Conservation (phyloP, 2,113 vertebrate species). For the Carettochelys insculpta region DNA sequence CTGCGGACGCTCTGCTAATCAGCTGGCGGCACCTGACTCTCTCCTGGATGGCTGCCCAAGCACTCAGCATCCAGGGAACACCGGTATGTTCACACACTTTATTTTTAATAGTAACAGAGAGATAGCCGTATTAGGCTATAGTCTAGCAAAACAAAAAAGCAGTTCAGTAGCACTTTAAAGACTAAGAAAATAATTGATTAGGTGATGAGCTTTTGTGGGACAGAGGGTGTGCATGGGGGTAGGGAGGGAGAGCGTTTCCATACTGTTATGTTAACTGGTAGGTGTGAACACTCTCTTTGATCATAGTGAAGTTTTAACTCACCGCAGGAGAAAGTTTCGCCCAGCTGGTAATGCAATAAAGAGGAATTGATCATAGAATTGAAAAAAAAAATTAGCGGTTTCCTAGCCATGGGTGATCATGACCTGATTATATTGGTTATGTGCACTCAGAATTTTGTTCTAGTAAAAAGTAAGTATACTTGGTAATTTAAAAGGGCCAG, state of each 20-base stretch:
- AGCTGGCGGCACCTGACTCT: too few species aligned
- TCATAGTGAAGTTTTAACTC: background rate
- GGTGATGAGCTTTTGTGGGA: too few species aligned
- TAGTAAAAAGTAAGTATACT: background rate
- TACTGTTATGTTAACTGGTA: background rate
- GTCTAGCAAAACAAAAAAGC: too few species aligned
- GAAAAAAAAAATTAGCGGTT: background rate
- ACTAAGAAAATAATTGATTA: too few species aligned
- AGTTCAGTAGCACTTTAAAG: too few species aligned
- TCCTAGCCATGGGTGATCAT: background rate
- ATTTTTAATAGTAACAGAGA: too few species aligned
- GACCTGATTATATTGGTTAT: background rate
- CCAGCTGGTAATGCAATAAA: background rate
- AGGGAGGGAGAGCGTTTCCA: too few species aligned
- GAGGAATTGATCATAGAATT: background rate
- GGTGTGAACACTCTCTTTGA: background rate
- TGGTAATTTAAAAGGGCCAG: background rate
- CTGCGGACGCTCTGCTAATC: too few species aligned
- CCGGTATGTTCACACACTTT: background rate
- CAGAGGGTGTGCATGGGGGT: too few species aligned
- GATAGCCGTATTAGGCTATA: too few species aligned
- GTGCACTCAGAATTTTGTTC: background rate
- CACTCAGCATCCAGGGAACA: too few species aligned
- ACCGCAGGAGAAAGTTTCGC: background rate
- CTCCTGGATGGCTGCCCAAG: too few species aligned